Percentiles rank a stretch among this genome's conserved stretches.
Conservation (phyloP, 35 echinoderm and acorn worm species). For the Ophiothrix spiculata region DNA sequence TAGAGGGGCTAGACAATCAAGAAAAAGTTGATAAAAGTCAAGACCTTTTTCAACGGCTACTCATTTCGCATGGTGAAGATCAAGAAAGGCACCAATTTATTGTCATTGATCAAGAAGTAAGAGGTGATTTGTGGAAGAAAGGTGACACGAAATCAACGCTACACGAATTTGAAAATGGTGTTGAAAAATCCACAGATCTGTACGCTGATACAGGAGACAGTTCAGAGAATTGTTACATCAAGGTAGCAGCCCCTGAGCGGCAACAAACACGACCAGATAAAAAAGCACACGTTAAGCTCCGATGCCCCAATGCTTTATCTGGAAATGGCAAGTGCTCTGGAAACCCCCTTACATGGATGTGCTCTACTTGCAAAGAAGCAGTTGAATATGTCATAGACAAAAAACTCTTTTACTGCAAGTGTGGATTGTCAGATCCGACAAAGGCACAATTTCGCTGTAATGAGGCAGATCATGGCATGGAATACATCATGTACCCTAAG, state of each 20-base stretch:
- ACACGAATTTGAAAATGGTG: background rate
- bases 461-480: background rate
- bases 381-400: background rate
- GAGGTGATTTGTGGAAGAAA: too few relatives aligned
- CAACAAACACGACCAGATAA: background rate
- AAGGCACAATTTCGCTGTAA: background rate
- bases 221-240: background rate
- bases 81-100: too few relatives aligned
- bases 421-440: background rate
- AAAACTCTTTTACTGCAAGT: background rate
- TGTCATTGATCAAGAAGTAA: too few relatives aligned
- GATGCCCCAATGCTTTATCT: background rate
- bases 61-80: too few relatives aligned
- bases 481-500: background rate
- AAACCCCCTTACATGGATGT: background rate
- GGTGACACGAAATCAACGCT: background rate
- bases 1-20: background rate
- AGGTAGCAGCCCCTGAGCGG: background rate
- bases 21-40: background rate
- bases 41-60: background rate
- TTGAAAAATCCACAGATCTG: background rate
- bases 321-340: background rate
- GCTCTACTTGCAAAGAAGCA: too few relatives aligned
- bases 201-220: background rate
- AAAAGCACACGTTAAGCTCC: too few relatives aligned